Percentiles rank a stretch among this genome's conserved stretches.
phyloP scores from a whole-genome alignment of 2,888 invertebrate species.

The Timandra comae region DNA sequence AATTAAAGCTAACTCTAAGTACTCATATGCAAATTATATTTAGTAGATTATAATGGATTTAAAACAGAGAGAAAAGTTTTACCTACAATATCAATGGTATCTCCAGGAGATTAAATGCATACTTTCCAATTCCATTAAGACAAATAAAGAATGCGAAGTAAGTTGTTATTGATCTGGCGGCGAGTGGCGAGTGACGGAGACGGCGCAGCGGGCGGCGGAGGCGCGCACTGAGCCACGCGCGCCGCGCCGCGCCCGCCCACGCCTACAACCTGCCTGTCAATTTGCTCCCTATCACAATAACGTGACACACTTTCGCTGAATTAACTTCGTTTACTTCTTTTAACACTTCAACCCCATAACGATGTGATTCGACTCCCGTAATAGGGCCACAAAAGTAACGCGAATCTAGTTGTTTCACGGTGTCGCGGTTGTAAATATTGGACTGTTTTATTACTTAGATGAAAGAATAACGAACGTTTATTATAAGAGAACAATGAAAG shows the following conservation, averaged over 20 bases:
- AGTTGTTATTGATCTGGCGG: conserved; percentile 15
- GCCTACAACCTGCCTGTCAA: conserved; percentile 29
- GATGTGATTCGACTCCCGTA: conserved; percentile 22
- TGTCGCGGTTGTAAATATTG: conserved; percentile 1
- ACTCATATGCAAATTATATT: too few species aligned
- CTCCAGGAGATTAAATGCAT: too few species aligned
- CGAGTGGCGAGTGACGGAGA: conserved; percentile 23
- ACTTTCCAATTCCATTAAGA: too few species aligned
- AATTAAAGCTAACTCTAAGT: too few species aligned
- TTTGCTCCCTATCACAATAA: conserved; percentile 42
- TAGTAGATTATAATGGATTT: too few species aligned
- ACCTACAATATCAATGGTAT: too few species aligned
- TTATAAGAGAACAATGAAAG: conserved; percentile 52
- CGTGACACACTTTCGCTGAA: conserved; percentile 46
- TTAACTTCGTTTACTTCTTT: conserved; percentile 65
- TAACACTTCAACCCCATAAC: conserved; percentile 44
- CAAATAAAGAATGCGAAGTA: conserved; percentile 4
- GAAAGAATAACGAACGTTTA: conserved; percentile 30
- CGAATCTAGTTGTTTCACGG: conserved; percentile 7
- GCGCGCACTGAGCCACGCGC: conserved; percentile 31
- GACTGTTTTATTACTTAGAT: not conserved
- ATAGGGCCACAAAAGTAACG: conserved; percentile 5
- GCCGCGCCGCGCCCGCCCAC: conserved; percentile 24
- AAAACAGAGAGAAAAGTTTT: too few species aligned
- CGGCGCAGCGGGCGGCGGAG: conserved; percentile 24